These are phyloP conservation scores for Callipepla squamata DNA, from an alignment of 2,113 vertebrate species.

Conservation along the genomic window DNA sequence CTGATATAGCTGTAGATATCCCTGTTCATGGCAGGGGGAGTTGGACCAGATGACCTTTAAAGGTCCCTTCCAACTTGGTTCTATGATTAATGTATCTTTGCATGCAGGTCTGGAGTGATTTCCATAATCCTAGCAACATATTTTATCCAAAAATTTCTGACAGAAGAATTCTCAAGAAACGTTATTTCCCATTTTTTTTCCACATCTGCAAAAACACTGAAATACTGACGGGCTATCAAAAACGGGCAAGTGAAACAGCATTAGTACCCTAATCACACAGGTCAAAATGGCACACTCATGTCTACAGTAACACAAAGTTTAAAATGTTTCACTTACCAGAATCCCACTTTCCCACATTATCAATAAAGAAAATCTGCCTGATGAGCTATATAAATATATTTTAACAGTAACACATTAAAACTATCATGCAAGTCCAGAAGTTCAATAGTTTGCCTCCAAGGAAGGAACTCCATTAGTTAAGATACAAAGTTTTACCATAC, in stretches of 20 bases:
- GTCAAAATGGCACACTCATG: background rate
- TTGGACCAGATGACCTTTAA: no score
- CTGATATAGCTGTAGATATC: no score
- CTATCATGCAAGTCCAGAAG: background rate
- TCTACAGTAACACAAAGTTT: background rate
- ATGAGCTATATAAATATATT: background rate
- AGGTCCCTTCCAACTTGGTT: no score
- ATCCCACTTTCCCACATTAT: background rate
- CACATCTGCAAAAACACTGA: background rate
- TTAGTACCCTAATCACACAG: background rate
- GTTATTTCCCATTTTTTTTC: background rate
- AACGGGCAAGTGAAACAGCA: background rate
- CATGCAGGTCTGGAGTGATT: background rate
- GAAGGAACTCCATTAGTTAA: background rate
- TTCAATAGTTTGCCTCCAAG: background rate
- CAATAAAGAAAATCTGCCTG: background rate
- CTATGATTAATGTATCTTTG: no score
- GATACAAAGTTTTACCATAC: background rate
- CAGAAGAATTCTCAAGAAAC: background rate
- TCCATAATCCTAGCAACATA: background rate
- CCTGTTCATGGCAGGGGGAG: no score
- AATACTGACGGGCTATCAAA: background rate
- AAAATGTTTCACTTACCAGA: background rate
- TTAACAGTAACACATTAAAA: background rate
- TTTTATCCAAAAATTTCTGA: background rate